These are phyloP conservation scores for Mesochorus sp. DNA, from an alignment of 2,888 invertebrate species.

Conservation along the genomic window DNA sequence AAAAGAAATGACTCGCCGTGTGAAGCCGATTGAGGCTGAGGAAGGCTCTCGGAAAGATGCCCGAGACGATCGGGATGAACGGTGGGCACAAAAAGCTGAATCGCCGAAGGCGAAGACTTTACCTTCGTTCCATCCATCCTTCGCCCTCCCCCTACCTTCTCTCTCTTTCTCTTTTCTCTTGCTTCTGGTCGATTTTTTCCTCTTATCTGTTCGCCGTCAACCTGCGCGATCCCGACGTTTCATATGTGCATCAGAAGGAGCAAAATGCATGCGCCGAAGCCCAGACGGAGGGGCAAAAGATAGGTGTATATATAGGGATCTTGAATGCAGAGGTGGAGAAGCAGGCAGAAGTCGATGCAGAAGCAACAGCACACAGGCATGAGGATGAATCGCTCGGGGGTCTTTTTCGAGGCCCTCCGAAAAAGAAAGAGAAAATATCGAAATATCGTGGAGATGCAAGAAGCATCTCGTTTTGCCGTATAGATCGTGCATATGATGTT, in stretches of 20 bases:
- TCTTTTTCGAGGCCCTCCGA: constrained; percentile 23
- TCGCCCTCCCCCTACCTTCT: constrained; percentile 30
- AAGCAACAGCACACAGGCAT: constrained; percentile 31
- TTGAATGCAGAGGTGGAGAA: constrained; percentile 26
- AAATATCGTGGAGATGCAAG: constrained; percentile 37
- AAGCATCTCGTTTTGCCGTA: constrained; percentile 29
- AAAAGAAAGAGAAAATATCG: constrained; percentile 34
- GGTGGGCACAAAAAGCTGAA: constrained; percentile 67
- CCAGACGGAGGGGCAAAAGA: constrained; percentile 39
- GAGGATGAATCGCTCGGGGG: constrained; percentile 56
- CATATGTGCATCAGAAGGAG: constrained; percentile 56
- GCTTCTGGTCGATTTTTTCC: constrained; percentile 27
- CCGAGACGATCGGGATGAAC: constrained; percentile 51
- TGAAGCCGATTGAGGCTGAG: constrained; percentile 41
- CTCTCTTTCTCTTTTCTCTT: constrained; percentile 39
- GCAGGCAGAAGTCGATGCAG: constrained; percentile 55
- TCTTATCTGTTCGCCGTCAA: constrained; percentile 58
- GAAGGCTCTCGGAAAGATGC: constrained; percentile 20
- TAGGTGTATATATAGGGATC: constrained; percentile 22
- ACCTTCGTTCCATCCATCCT: constrained; percentile 57
- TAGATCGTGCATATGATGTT: constrained; percentile 28
- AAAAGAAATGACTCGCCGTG: constrained; percentile 7
- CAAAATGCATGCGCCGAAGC: constrained; percentile 44
- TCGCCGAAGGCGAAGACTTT: constrained; percentile 66
- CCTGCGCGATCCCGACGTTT: constrained; percentile 60